Evolutionary conservation across 2,113 vertebrate genomes (phyloP).

Genomic region (Salvator merianae): DNA sequence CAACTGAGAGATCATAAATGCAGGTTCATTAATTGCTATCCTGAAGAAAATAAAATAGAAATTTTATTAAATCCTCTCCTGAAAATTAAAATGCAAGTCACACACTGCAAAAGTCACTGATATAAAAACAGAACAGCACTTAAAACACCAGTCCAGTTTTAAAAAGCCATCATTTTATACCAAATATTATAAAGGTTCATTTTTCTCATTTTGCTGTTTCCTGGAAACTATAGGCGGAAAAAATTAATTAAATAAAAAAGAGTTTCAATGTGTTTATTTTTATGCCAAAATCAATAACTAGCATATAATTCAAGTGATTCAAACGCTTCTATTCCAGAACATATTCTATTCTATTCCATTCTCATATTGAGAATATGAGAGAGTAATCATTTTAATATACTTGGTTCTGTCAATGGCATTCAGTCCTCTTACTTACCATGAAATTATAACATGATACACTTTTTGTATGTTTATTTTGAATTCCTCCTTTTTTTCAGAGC

Average conservation of each 20-base stretch:
- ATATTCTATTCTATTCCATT: no score
- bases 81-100: background rate
- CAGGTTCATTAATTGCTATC: conserved; percentile 93
- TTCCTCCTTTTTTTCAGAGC: no score
- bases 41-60: conserved; percentile 73
- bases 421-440: no score
- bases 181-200: background rate
- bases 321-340: background rate
- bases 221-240: background rate
- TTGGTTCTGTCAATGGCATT: no score
- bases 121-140: background rate
- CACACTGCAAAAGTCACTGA: background rate
- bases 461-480: no score
- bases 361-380: background rate
- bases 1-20: conserved; percentile 91
- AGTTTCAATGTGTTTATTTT: background rate
- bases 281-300: background rate
- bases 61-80: background rate
- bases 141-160: no score
- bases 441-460: no score
- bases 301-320: background rate
- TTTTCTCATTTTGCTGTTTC: background rate
- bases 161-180: no score
- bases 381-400: no score
- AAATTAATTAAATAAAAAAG: no score